Evolutionary conservation across 2,888 invertebrate genomes (phyloP).

Genomic region (Auanema sp.): DNA sequence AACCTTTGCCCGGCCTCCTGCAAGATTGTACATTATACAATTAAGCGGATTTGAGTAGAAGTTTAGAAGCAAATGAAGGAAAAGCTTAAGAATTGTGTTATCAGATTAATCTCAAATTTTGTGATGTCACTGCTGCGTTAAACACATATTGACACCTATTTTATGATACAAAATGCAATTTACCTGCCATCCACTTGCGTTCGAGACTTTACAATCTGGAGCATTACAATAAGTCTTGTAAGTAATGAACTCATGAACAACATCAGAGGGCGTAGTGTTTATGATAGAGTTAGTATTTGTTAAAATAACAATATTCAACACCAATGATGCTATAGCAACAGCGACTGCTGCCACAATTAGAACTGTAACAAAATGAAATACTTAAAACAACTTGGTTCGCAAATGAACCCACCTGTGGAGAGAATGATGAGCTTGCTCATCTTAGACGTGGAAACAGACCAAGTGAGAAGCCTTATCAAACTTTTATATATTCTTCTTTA

Average conservation of each 20-base stretch:
- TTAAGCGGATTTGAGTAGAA: background rate
- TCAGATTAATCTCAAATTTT: background rate
- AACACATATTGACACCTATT: background rate
- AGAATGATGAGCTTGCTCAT: constrained; percentile 2
- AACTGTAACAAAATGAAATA: constrained; percentile 28
- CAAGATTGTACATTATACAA: constrained; percentile 3
- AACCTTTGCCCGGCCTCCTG: constrained; percentile 40
- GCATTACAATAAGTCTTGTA: background rate
- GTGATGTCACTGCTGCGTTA: background rate
- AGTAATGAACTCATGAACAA: background rate
- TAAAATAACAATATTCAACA: constrained; percentile 44
- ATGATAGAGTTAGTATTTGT: constrained; percentile 33
- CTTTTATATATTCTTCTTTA: no score
- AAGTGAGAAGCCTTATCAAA: no score
- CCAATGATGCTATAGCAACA: constrained; percentile 43
- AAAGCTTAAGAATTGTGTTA: background rate
- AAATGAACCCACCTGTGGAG: background rate
- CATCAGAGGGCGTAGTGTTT: constrained; percentile 8
- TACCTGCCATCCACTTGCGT: background rate
- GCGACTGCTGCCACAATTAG: constrained; percentile 29
- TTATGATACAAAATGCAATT: background rate
- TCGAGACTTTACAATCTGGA: background rate
- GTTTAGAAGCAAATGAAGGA: background rate
- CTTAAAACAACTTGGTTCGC: background rate
- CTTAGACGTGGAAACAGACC: background rate